Evolutionary conservation across 92 coral and sea anemone genomes (phyloP).

Genomic region (Palythoa heliodiscus): DNA sequence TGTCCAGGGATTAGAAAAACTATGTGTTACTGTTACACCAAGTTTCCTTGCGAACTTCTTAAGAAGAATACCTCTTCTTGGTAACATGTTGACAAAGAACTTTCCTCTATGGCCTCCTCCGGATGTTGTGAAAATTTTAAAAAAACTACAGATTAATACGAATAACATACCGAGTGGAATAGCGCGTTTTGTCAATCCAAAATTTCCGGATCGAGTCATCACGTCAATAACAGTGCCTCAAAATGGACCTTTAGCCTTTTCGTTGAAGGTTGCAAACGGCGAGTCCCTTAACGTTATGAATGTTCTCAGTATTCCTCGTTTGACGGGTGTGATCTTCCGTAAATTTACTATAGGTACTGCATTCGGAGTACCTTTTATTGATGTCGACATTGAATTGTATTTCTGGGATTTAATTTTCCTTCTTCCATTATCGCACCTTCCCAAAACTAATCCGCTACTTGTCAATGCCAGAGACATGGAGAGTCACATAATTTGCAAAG

Average conservation of each 20-base stretch:
- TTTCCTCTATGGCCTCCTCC: conserved; percentile 73
- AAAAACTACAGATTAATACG: conserved; percentile 45
- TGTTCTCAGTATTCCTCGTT: conserved; percentile 3
- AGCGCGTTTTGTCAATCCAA: conserved; percentile 50
- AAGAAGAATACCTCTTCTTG: conserved; percentile 53
- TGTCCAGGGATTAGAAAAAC: conserved; percentile 55
- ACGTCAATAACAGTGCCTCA: conserved; percentile 44
- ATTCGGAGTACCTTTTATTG: conserved; percentile 63
- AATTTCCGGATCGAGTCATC: conserved; percentile 56
- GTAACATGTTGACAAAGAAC: conserved; percentile 29
- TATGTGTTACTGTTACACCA: conserved; percentile 55
- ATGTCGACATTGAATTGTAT: conserved; percentile 51
- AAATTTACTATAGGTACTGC: conserved; percentile 57
- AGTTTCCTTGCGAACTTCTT: conserved; percentile 48
- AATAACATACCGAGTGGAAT: conserved; percentile 64
- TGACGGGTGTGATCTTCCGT: conserved; percentile 54
- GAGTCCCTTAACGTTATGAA: conserved; percentile 51
- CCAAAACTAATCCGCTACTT: conserved; percentile 53
- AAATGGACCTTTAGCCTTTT: conserved; percentile 54
- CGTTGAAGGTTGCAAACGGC: conserved; percentile 56
- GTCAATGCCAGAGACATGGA: conserved; percentile 64
- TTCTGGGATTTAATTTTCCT: conserved; percentile 56
- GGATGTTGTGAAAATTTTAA: conserved; percentile 40
- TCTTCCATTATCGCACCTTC: conserved; percentile 66
- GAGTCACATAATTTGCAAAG: conserved; percentile 57